Evolutionary conservation across 2,113 vertebrate species (phyloP), one percentile per base, ranked within the genome.

Genomic region (Chaetodon trifascialis): DNA sequence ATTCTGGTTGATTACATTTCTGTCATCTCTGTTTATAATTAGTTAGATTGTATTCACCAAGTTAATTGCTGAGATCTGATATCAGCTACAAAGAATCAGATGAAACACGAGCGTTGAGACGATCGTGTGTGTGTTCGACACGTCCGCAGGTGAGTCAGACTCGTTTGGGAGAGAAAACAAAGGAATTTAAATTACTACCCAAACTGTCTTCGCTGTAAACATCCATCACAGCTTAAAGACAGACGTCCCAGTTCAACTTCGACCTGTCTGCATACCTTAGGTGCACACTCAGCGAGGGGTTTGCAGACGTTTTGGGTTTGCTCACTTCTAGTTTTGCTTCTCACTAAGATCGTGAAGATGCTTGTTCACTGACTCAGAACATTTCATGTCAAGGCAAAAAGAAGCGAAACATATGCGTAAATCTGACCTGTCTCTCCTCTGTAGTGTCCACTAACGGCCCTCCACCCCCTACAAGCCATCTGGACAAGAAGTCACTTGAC

Each of bases 361-460:
- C 30, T 30, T 30, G 30, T 30, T 30, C 30, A 30, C 30, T 30
- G 30, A 30, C 30, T 30, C 30, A 30, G 3, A 30, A 30, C 30
- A 30, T 30, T 30, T 30, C 30, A 1, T 3, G 30, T 30, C 30
- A 30, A 30, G 30, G 30, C 30, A 30, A 30, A 30, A 30, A 30
- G 30, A 30, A 30, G 30, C 3, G 30, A 30, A 30, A 30, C 30
- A 30, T 30, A 30, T 3, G 3, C 30, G 30, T 30, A 3, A 30
- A 30, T 30, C 30, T 30, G 30, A 10, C 56, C 17, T 17, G 4
- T 75, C 14, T 74, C 23, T 21, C 52, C 58, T 34, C 79, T 42
- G 6, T 76, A 97, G 96, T 96, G 89, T 95, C 90, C n/a, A 86
- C 95, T 12, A 94, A 95, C 0, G 93, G 96, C 69, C 94, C 94